Percentiles rank a stretch among this genome's conserved stretches.
These are phyloP conservation scores for Phrynocephalus forsythii DNA, from an alignment of 2,797 vertebrate species.

Conservation along the genomic window DNA sequence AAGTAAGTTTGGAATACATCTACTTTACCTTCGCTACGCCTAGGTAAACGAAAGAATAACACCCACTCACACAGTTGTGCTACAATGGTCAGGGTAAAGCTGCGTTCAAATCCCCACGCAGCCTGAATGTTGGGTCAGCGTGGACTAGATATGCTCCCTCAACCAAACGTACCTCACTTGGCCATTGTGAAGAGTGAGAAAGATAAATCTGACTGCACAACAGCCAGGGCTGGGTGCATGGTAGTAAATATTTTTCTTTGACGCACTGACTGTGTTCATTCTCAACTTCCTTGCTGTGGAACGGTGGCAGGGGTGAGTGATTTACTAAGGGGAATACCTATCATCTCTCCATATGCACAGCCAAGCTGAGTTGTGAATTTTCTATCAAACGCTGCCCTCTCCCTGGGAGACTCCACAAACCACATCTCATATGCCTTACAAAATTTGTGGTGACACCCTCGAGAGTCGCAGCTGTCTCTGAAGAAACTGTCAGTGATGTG, in stretches of 20 bases:
- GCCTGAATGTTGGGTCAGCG: not conserved
- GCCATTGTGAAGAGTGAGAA: not conserved
- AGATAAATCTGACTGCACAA: not conserved
- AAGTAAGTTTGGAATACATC: not conserved
- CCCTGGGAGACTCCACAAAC: not conserved
- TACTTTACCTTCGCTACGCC: not conserved
- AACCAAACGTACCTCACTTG: not conserved
- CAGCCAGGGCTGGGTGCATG: not conserved
- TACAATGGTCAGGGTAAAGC: not conserved
- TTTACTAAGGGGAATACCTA: not conserved
- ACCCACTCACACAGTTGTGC: not conserved
- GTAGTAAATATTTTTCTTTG: too few relatives aligned
- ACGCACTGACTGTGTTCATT: too few relatives aligned
- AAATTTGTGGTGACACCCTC: too few relatives aligned
- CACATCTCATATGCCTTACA: not conserved
- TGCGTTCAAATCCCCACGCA: not conserved
- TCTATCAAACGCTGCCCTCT: not conserved
- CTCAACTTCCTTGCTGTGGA: too few relatives aligned
- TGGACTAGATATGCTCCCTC: not conserved
- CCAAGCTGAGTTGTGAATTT: not conserved
- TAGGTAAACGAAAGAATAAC: not conserved
- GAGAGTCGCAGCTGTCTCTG: not conserved
- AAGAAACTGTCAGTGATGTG: not conserved
- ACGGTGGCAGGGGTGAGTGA: not conserved
- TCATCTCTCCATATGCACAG: not conserved